Conservation (phyloP, 2,888 invertebrate genomes). For the Dusona sp. region DNA sequence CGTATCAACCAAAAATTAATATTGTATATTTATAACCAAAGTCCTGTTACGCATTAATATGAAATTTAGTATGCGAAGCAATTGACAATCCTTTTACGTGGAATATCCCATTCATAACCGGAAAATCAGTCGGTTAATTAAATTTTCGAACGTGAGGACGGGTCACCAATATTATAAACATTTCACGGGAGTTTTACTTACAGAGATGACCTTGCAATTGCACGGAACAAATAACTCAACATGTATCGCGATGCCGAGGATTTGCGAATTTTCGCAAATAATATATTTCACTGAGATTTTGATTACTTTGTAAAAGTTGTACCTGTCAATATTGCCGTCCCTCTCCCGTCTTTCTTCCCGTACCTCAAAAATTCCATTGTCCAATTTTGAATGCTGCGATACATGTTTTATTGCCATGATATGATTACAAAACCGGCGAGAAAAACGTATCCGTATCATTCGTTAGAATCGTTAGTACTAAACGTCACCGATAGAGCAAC, state of each 20-base stretch:
- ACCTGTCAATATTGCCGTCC: too few species aligned
- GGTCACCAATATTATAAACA: background rate
- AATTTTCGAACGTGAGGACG: background rate
- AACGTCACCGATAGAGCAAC: too few species aligned
- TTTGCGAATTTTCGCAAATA: background rate
- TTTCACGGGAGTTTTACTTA: background rate
- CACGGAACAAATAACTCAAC: background rate
- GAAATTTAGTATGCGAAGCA: background rate
- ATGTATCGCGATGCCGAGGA: background rate
- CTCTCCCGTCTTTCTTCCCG: too few species aligned
- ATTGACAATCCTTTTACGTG: background rate
- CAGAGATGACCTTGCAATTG: background rate
- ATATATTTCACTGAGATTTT: too few species aligned
- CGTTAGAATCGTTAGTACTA: too few species aligned
- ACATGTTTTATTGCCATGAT: too few species aligned
- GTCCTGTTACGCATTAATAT: background rate
- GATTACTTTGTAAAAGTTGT: too few species aligned
- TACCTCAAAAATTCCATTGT: too few species aligned
- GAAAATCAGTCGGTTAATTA: background rate
- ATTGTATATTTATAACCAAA: background rate
- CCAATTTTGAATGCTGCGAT: too few species aligned
- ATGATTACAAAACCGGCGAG: too few species aligned
- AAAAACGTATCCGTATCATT: too few species aligned
- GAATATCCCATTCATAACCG: background rate
- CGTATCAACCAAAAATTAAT: background rate